phyloP scores from a whole-genome alignment of 2,888 invertebrate species.

The Griposia aprilina region DNA sequence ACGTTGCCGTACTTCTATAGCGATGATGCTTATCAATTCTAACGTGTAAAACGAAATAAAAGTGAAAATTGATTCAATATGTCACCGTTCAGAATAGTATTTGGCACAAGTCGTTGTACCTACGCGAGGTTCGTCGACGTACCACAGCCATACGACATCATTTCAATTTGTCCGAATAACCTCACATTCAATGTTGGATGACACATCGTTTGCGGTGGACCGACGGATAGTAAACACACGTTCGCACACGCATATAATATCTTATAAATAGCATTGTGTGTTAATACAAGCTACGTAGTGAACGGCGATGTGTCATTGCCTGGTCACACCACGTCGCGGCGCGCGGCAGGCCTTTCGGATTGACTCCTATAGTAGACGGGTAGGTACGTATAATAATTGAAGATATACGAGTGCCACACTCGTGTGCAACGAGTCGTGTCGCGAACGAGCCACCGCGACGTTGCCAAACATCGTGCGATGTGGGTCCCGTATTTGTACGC shows the following conservation, averaged over 20 bases:
- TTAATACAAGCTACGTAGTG: conserved; percentile 86
- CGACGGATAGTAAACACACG: conserved; percentile 87
- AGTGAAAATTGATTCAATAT: conserved; percentile 68
- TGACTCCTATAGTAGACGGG: conserved; percentile 78
- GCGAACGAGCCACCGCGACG: conserved; percentile 75
- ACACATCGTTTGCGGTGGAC: conserved; percentile 87
- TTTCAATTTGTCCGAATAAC: conserved; percentile 83
- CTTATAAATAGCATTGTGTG: conserved; percentile 88
- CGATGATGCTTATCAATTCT: conserved; percentile 35
- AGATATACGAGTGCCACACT: conserved; percentile 79
- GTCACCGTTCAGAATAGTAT: conserved; percentile 72
- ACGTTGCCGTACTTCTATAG: conserved; percentile 14
- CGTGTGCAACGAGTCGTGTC: conserved; percentile 77
- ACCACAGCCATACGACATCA: conserved; percentile 70
- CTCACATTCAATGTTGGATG: conserved; percentile 85
- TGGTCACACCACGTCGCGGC: conserved; percentile 75
- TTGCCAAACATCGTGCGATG: conserved; percentile 82
- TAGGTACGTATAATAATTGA: conserved; percentile 78
- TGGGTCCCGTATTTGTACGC: conserved; percentile 73
- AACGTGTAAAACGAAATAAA: conserved; percentile 61
- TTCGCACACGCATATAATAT: conserved; percentile 83
- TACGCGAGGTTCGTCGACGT: conserved; percentile 60
- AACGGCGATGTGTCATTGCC: conserved; percentile 84
- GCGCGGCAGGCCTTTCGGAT: conserved; percentile 70
- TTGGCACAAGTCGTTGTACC: conserved; percentile 71